Evolutionary conservation across 2,888 invertebrate species (phyloP), one percentile per base, ranked within the genome.

Genomic region (Acrobasis suavella): DNA sequence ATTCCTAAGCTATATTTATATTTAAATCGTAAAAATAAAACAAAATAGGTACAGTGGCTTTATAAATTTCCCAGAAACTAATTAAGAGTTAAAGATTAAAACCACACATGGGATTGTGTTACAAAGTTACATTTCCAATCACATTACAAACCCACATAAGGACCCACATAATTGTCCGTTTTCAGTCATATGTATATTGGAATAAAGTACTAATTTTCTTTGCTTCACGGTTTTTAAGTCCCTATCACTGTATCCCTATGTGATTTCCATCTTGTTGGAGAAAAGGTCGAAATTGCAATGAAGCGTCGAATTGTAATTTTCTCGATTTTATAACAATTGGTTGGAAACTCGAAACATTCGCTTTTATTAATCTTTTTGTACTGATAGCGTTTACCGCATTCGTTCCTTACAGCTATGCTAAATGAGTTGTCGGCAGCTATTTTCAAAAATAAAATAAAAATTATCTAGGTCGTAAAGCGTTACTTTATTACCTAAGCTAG

Each of bases 41-140:
- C 22, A 3, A 22, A 1, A 22, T 32, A 32, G 32, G 32, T 7
- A 32, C 1, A 32, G 5, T 16, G 7, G n/a, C 9, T 50, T 50
- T 5, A 50, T 10, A 32, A 32, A 32, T 32, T 3, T 50, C 15
- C 9, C 50, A 16, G 50, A 50, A 50, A 16, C 15, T 7, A 22
- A 50, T 50, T 22, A 17, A 50, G 16, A 22, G 9, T 16, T 50
- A 50, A 50, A 22, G 50, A 50, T 50, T 5, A 10, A 50, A 50
- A 50, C 50, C 50, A 17, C 50, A 50, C 8, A 50, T 7, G 50
- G 50, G 17, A 16, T 17, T 6, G 17, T 15, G 7, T 50, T 50
- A 15, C 50, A 50, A 16, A 17, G 9, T 50, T 9, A 50, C 50
- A 17, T 50, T 50, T 14, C 52, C 52, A 52, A 52, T 42, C 42